Percentiles rank a stretch among this genome's conserved stretches.
Evolutionary conservation across 2,113 vertebrate species (phyloP).

Genomic region (Panurus biarmicus): DNA sequence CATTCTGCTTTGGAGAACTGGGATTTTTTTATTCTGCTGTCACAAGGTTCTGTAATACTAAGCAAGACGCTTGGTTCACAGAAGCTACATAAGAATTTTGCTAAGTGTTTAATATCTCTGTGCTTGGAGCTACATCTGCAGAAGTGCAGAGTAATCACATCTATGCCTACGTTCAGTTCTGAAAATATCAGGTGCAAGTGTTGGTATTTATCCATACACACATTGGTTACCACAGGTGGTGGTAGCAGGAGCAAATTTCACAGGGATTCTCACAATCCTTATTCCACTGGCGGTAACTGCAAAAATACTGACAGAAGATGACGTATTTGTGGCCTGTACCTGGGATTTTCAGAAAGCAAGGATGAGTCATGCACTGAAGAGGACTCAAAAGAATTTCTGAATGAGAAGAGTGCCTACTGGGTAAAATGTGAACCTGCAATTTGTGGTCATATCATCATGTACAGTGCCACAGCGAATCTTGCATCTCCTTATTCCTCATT

Average conservation of each 20-base stretch:
- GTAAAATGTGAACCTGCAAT: background rate
- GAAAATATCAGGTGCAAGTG: background rate
- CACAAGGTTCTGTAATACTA: background rate
- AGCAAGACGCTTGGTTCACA: background rate
- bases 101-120: background rate
- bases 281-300: background rate
- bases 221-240: background rate
- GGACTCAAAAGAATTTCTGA: background rate
- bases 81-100: background rate
- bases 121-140: background rate
- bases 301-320: background rate
- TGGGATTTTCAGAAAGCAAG: background rate
- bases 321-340: background rate
- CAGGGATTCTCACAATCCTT: background rate
- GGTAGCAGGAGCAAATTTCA: background rate
- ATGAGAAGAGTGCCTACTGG: background rate
- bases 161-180: background rate
- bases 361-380: background rate
- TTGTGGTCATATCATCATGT: background rate
- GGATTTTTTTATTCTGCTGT: background rate
- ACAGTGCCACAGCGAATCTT: fast-evolving
- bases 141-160: background rate
- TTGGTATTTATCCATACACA: background rate
- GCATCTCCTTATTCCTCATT: background rate
- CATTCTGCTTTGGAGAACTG: background rate